Conservation (phyloP, 2,797 vertebrate species). For the Peromyscus nudipes region DNA sequence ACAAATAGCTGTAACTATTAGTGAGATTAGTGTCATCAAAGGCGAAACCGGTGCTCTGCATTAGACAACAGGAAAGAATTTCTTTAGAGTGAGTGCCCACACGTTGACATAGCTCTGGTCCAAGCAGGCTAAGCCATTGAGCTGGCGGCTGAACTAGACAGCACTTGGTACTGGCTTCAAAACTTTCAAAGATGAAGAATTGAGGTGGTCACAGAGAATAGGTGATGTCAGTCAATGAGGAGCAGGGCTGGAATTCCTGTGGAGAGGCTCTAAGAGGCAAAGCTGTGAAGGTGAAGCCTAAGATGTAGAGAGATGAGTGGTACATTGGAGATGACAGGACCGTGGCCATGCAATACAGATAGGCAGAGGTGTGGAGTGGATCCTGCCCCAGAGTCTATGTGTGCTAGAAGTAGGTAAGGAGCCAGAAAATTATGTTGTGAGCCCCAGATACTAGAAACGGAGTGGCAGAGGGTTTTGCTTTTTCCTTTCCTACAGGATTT, state of each 20-base stretch:
- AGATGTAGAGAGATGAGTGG: not conserved
- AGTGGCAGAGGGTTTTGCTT: not conserved
- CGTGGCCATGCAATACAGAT: too few species aligned
- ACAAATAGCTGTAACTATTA: not conserved
- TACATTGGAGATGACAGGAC: too few species aligned
- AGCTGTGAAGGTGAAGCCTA: not conserved
- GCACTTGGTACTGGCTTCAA: not conserved
- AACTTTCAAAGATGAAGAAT: not conserved
- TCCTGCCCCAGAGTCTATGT: too few species aligned
- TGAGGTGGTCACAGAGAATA: not conserved
- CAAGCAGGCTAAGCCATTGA: not conserved
- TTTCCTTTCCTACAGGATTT: not conserved
- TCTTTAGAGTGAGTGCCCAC: too few species aligned
- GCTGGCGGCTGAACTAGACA: not conserved
- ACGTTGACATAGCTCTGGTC: not conserved
- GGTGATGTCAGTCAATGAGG: not conserved
- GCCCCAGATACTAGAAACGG: not conserved
- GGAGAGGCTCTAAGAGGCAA: not conserved
- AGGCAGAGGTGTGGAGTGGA: not conserved
- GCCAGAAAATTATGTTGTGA: not conserved
- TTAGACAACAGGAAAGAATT: not conserved
- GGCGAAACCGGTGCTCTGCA: not conserved
- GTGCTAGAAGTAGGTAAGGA: not conserved
- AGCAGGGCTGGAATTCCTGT: not conserved
- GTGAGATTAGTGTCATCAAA: not conserved